Conservation (phyloP, 30 jellyfish, hydroid and myxozoan genomes). For the Catostylus mosaicus region DNA sequence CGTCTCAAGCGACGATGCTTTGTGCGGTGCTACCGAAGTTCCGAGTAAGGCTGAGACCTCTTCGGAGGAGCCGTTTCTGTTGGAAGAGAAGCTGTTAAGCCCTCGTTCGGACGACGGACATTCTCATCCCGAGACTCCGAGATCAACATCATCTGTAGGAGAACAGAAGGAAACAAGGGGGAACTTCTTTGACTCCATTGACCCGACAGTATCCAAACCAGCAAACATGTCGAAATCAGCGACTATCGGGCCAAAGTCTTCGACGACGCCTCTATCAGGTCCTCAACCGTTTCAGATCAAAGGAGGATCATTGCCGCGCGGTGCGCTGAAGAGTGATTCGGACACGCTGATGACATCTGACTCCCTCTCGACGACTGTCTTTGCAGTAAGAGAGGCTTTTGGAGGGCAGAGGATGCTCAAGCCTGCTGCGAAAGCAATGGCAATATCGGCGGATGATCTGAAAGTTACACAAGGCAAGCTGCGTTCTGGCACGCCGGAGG, state of each 20-base stretch:
- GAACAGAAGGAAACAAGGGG: conserved; percentile 32
- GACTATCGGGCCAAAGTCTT: conserved; percentile 15
- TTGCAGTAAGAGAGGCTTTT: conserved; percentile 66
- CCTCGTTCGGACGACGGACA: conserved; percentile 33
- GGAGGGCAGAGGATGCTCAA: conserved; percentile 40
- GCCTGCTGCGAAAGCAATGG: conserved; percentile 25
- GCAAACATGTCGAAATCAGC: conserved; percentile 16
- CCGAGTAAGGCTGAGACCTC: conserved; percentile 49
- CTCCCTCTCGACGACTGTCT: conserved; percentile 43
- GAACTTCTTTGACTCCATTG: conserved; percentile 89
- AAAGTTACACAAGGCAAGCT: conserved; percentile 46
- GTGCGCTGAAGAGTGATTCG: conserved; percentile 7
- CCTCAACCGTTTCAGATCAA: conserved; percentile 44
- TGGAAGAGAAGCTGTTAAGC: conserved; percentile 42
- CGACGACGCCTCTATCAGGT: conserved; percentile 21
- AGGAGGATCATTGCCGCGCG: conserved; percentile 33
- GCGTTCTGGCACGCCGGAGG: conserved; percentile 74
- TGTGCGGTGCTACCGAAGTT: conserved; percentile 32
- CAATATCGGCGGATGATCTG: conserved; percentile 51
- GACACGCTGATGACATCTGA: conserved; percentile 17
- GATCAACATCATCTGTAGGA: neutral
- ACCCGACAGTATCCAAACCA: conserved; percentile 74
- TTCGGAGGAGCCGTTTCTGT: conserved; percentile 56
- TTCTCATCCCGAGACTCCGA: conserved; percentile 15
- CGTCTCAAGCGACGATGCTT: conserved; percentile 50